Conservation (phyloP, 2,113 vertebrate species). For the Microcebus tavaratra region DNA sequence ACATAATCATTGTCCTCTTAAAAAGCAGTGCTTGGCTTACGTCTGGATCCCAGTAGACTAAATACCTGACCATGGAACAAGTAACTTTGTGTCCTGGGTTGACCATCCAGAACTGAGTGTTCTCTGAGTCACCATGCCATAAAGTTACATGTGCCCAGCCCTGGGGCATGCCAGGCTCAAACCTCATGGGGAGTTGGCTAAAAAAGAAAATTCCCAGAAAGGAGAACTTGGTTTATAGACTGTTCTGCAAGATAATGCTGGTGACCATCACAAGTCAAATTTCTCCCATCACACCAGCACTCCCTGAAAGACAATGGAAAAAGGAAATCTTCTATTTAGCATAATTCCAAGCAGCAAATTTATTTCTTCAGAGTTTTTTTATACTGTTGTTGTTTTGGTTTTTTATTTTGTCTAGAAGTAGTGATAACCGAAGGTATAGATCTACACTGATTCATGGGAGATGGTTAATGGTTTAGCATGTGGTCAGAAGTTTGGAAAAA, state of each 20-base stretch:
- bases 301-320: background rate
- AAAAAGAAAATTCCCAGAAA: background rate
- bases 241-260: background rate
- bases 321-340: background rate
- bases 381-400: background rate
- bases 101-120: background rate
- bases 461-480: background rate
- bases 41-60: background rate
- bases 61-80: background rate
- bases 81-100: background rate
- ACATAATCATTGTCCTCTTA: background rate
- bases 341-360: background rate
- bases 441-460: background rate
- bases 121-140: background rate
- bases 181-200: background rate
- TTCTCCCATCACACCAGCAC: background rate
- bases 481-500: background rate
- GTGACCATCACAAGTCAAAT: no score
- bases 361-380: background rate
- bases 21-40: background rate
- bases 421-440: background rate
- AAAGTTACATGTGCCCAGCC: background rate
- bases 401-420: background rate
- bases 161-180: background rate
- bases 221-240: background rate